Evolutionary conservation across 2,888 invertebrate genomes (phyloP), one percentile per base, ranked within the genome.

Genomic region (Ormyrus labotus): DNA sequence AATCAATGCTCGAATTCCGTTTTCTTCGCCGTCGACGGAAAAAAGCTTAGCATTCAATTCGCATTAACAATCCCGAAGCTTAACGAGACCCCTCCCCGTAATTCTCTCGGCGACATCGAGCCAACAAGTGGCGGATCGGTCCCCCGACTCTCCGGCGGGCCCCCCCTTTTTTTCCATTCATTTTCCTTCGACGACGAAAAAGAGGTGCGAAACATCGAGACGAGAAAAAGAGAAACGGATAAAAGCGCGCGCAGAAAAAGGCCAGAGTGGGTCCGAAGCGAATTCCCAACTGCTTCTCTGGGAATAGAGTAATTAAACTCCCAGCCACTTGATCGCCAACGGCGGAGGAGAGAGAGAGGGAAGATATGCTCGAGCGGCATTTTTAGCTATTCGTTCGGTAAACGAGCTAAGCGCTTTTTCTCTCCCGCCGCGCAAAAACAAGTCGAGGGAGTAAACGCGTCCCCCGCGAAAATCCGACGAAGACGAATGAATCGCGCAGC

Each of bases 231-330:
- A 19, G 19, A 78, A 68, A 67, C 48, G 61, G 60, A 71, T 60
- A 68, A 58, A 34, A 72, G 53, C 51, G 50, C 51, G 10, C 57
- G 68, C 34, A 2, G 2, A 34, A 34, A 34, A 34, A 34, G 34
- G 34, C 34, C 34, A 3, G 34, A 34, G 34, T 1, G 34, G 34
- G 34, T 34, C 34, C 34, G 34, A 0, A 34, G 34, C 34, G 34
- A 34, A 3, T 34, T 34, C 61, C 45, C n/a, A 60, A 68, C 50
- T 67, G 48, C 53, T 19, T 48, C 58, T 50, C 9, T 19, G 80
- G 77, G 81, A 81, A 80, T 83, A 80, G 57, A 80, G 80, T 69
- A 82, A 82, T 82, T 82, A 83, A 81, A 74, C 57, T 51, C 50
- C 70, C 13, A 9, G 75, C 13, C n/a, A 63, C 68, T 64, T 51